Conservation (phyloP, 2,888 invertebrate genomes). For the Ochropleura plecta region DNA sequence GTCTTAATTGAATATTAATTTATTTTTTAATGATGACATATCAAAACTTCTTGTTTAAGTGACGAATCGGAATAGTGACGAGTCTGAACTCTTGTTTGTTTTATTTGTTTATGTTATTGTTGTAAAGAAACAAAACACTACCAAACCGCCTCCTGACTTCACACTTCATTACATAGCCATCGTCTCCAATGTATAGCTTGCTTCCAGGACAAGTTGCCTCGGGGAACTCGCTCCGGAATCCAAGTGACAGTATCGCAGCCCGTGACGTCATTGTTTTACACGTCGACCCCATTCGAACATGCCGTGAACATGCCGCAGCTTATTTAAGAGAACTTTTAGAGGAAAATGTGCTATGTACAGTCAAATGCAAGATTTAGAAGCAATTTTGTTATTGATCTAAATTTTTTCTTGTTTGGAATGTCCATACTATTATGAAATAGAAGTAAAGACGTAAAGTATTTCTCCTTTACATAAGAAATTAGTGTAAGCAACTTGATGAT, state of each 20-base stretch:
- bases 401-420: background rate
- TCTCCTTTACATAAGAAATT: too few species aligned
- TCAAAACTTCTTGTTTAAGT: too few species aligned
- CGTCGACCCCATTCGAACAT: constrained; percentile 73
- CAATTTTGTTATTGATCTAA: background rate
- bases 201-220: constrained; percentile 70
- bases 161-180: constrained; percentile 27
- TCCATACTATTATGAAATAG: background rate
- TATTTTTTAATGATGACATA: too few species aligned
- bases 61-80: too few species aligned
- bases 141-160: background rate
- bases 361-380: background rate
- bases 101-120: background rate
- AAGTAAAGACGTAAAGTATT: too few species aligned
- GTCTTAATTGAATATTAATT: background rate
- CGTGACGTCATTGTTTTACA: constrained; percentile 79
- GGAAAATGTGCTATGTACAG: constrained; percentile 41
- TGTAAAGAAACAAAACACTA: background rate
- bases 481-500: background rate
- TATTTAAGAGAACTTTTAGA: constrained; percentile 69
- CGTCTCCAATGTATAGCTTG: constrained; percentile 32
- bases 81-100: background rate
- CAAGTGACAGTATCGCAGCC: constrained; percentile 79
- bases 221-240: constrained; percentile 76
- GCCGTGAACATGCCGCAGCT: constrained; percentile 50